Evolutionary conservation across 2,113 vertebrate species (phyloP), one percentile per base, ranked within the genome.

Genomic region (Glaucomys volans): DNA sequence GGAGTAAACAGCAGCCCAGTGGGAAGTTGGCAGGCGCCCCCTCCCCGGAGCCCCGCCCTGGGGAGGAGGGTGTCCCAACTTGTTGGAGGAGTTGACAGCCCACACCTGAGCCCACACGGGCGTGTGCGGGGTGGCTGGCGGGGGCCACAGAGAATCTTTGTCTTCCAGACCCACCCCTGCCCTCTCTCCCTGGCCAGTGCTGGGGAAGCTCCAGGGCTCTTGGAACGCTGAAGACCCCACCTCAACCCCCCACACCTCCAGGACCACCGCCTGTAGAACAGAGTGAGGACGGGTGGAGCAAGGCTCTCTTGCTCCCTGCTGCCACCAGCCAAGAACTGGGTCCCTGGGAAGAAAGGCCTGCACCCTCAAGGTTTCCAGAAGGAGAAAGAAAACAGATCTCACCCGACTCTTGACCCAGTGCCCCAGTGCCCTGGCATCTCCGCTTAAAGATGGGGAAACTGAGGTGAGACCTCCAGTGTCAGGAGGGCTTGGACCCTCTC

Each of bases 61-160:
- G 67, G 87, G 64, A 52, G 42, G 79, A 96, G 95, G 91, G 75
- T 95, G 97, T 86, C 93, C 94, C 26, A 5, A 96, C 97, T 97
- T 87, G 97, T 96, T 26, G 32, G 94, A 94, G 95, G 90, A 98
- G 96, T 96, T 96, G 94, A 88, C 79, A 52, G 62, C 94, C 95
- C 96, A 96, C 94, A 91, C 82, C 95, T 94, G 91, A 89, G 80
- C 91, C 97, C 79, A 54, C 50, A 5, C 59, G 50, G 74, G 89
- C 0, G 37, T 86, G 84, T n/a, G 93, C 40, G 64, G 4, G 84
- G 24, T n/a, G 82, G 40, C 18, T 4, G 57, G 17, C 3, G 42
- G 86, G 79, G 47, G 37, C 44, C 44, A 67, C 64, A 72, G 86
- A 84, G 52, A n/a, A 69, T 44, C 79, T 66, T 71, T 87, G 71